Percentiles rank a stretch among this genome's conserved stretches.
Evolutionary conservation across 2,797 vertebrate species (phyloP).

Genomic region (Sebastes hubbsi): DNA sequence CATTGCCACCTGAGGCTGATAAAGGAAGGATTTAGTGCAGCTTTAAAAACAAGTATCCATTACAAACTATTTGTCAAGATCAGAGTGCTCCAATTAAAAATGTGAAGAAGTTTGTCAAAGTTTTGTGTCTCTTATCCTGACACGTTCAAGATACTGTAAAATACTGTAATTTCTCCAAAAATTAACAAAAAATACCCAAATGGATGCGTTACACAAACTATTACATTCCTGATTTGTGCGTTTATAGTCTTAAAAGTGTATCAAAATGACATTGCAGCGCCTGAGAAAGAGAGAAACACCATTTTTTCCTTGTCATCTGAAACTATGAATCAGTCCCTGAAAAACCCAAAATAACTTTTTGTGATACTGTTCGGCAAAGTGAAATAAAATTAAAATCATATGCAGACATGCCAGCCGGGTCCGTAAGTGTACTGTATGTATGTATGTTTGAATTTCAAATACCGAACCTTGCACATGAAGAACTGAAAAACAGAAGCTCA

Average conservation of each 20-base stretch:
- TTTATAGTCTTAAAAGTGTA: constrained; percentile 55
- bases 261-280: constrained; percentile 32
- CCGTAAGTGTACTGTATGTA: neutral
- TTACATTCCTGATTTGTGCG: constrained; percentile 61
- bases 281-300: constrained; percentile 17
- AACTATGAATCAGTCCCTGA: constrained; percentile 3
- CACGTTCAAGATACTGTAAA: neutral
- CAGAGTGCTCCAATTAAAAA: neutral
- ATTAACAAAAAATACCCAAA: constrained; percentile 25
- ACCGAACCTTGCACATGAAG: constrained; percentile 7
- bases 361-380: constrained; percentile 16
- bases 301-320: neutral
- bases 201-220: constrained; percentile 33
- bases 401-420: neutral
- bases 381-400: constrained; percentile 23
- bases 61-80: neutral
- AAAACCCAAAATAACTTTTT: constrained; percentile 2
- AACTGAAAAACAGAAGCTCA: constrained; percentile 14
- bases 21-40: neutral
- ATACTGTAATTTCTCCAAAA: neutral
- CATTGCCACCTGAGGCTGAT: neutral
- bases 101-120: neutral
- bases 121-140: constrained; percentile 2
- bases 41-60: neutral
- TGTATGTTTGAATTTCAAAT: neutral